phyloP scores from a whole-genome alignment of 2,797 vertebrate genomes.

The Hyperoplus lanceolatus region DNA sequence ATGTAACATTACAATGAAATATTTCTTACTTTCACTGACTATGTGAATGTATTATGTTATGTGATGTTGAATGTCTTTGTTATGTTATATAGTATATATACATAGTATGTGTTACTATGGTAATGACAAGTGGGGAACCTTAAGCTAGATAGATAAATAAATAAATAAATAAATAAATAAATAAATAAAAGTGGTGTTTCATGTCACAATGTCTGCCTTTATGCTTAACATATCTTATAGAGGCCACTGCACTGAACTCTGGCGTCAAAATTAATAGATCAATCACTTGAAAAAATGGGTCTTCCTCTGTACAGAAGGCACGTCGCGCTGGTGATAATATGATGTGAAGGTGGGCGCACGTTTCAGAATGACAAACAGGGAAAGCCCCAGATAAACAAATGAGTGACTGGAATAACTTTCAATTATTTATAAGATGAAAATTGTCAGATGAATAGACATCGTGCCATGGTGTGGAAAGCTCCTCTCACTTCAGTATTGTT shows the following conservation, averaged over 20 bases:
- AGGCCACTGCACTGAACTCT: conserved; percentile 49
- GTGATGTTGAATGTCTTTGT: no score
- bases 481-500: conserved; percentile 24
- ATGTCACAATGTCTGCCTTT: conserved; percentile 20
- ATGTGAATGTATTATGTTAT: no score
- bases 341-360: conserved; percentile 54
- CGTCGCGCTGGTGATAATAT: conserved; percentile 30
- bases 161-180: no score
- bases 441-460: conserved; percentile 68
- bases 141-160: no score
- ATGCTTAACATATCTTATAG: conserved; percentile 53
- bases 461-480: conserved; percentile 39
- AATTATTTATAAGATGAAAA: conserved; percentile 80
- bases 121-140: no score
- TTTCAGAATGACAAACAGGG: conserved; percentile 72
- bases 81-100: no score
- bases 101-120: no score
- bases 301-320: conserved; percentile 31
- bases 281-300: conserved; percentile 65
- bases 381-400: conserved; percentile 69
- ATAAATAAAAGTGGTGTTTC: conserved; percentile 15
- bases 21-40: no score
- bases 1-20: no score
- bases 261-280: conserved; percentile 64
- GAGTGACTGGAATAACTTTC: conserved; percentile 75